Conservation (phyloP, 2,888 invertebrate species). For the Coelopa pilipes region DNA sequence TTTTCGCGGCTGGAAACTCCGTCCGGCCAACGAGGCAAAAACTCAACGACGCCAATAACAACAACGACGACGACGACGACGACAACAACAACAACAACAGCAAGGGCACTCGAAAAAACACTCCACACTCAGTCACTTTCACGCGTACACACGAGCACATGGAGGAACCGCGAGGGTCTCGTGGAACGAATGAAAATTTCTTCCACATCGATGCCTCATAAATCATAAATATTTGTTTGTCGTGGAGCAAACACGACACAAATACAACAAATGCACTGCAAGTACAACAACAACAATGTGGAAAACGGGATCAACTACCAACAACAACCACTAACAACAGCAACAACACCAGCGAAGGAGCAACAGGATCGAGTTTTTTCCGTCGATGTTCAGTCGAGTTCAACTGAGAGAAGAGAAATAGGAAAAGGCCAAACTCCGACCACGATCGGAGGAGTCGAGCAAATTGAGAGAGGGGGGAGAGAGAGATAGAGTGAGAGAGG, state of each 20-base stretch:
- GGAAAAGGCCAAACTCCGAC: not conserved
- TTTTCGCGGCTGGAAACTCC: too few relatives aligned
- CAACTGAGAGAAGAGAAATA: not conserved
- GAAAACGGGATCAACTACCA: not conserved
- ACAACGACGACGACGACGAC: too few relatives aligned
- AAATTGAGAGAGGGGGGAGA: too few relatives aligned
- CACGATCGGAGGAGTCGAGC: too few relatives aligned
- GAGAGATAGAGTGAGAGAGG: too few relatives aligned
- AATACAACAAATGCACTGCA: conserved; percentile 1
- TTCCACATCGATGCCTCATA: conserved; percentile 42
- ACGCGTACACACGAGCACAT: not conserved
- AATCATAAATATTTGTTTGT: conserved; percentile 23
- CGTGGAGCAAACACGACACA: conserved; percentile 1
- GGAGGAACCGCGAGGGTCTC: too few relatives aligned
- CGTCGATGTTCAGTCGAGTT: not conserved
- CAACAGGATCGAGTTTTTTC: too few relatives aligned
- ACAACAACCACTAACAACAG: not conserved
- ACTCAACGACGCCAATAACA: too few relatives aligned
- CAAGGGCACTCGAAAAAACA: too few relatives aligned
- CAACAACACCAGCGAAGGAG: not conserved
- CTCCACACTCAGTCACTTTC: not conserved
- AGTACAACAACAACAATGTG: not conserved
- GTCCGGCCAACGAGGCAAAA: too few relatives aligned
- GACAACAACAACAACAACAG: too few relatives aligned
- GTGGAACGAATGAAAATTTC: not conserved